Evolutionary conservation across 2,797 vertebrate species (phyloP), one percentile per base, ranked within the genome.

Genomic region (Pterois miles): DNA sequence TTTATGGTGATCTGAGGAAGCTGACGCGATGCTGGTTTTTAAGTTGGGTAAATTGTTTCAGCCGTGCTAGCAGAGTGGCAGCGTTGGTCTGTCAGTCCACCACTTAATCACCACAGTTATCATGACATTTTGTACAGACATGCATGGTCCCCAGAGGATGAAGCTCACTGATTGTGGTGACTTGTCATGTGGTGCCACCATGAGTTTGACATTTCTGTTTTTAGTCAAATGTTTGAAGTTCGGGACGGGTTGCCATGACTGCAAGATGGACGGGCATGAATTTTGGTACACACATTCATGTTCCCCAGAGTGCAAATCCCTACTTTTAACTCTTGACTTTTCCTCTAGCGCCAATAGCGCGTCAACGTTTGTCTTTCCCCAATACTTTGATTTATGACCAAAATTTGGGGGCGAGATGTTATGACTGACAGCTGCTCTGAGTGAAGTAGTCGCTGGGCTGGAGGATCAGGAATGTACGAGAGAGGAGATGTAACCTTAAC

Each of bases 271-370:
- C 36, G 4, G 13, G 13, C 38, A 2, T 11, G 13, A 1, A 56
- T 56, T n/a, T 46, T 56, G 3, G 6, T 12, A 18, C 20, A 25
- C 2, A 4, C 34, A 4, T 22, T 40, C 13, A 22, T 29, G 54
- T 20, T 29, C 23, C 54, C 36, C 36, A 54, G 25, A 58, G 20
- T 11, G 29, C 40, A 7, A 18, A 18, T 18, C 16, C 0, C 40
- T 43, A 43, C 40, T 43, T 43, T 43, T 43, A 43, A 43, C 40
- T 43, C 18, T 7, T 43, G 14, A 54, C 14, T 23, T 68, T 43
- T 2, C 38, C 6, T 57, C 3, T n/a, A 58, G 38, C 7, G 7
- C 40, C 0, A 43, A 0, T 16, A 43, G 40, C 0, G 18, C 2
- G 0, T 23, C 20, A 58, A 23, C 54, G 25, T 71, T 48, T 59